These are phyloP conservation scores for Prionailurus viverrinus DNA, from an alignment of 2,113 vertebrate species.

Conservation along the genomic window DNA sequence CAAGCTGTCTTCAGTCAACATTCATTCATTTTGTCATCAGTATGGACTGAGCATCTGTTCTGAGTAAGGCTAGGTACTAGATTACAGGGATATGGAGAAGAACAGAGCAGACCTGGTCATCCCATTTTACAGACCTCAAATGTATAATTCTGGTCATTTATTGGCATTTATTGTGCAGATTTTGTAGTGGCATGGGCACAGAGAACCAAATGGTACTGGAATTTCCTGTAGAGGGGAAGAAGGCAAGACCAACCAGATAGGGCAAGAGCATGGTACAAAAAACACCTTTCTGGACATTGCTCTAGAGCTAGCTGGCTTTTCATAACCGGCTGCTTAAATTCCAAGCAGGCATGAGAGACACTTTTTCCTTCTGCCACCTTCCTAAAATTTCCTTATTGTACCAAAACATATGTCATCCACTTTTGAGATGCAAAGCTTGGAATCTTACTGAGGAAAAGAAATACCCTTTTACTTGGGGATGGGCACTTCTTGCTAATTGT, in stretches of 20 bases:
- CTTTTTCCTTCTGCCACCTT: neutral
- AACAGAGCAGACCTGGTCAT: no score
- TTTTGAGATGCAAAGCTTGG: neutral
- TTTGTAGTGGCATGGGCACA: no score
- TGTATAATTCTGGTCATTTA: neutral
- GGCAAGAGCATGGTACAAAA: neutral
- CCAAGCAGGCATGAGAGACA: rapidly evolving
- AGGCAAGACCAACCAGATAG: neutral
- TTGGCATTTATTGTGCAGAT: neutral
- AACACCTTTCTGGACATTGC: neutral
- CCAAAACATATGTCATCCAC: neutral
- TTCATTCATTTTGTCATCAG: neutral
- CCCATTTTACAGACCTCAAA: neutral
- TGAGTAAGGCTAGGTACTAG: no score
- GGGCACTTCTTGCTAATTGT: neutral
- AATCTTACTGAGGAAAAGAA: neutral
- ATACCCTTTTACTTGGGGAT: neutral
- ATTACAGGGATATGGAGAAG: neutral
- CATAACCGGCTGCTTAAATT: neutral
- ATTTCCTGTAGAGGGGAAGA: neutral
- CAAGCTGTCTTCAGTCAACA: neutral
- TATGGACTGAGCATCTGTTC: neutral
- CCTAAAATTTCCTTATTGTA: neutral
- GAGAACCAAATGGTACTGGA: neutral
- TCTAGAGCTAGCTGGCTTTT: neutral